Conservation (phyloP, 2,797 vertebrate genomes). For the Oreonectes daqikongensis region DNA sequence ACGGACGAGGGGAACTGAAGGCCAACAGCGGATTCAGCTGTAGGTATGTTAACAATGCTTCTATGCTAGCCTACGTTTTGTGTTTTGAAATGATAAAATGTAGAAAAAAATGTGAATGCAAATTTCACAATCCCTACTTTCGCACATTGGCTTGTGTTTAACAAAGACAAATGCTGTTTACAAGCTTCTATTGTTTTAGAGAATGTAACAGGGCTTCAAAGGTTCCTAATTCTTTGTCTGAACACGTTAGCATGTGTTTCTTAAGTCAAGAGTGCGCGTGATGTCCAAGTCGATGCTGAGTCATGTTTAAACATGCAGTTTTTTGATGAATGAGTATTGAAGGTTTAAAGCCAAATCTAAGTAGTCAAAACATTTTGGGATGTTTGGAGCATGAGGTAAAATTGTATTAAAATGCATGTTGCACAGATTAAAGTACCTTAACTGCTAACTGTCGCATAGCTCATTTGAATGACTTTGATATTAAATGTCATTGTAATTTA, state of each 20-base stretch:
- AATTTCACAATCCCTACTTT: constrained; percentile 1
- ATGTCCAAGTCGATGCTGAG: not conserved
- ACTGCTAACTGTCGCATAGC: not conserved
- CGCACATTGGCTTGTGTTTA: constrained; percentile 19
- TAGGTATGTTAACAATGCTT: constrained; percentile 69
- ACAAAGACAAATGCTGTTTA: constrained; percentile 40
- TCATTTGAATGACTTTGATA: not conserved
- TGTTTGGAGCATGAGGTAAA: constrained; percentile 13
- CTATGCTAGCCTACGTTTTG: constrained; percentile 22
- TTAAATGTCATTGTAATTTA: too few species aligned
- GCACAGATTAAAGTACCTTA: not conserved
- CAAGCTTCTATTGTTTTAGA: constrained; percentile 32
- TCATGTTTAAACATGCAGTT: constrained; percentile 30
- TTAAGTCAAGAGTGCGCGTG: not conserved
- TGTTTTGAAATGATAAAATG: constrained; percentile 34
- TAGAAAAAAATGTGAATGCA: not conserved
- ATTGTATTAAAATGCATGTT: not conserved
- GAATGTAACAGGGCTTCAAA: constrained; percentile 5
- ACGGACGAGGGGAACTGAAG: constrained; percentile 60
- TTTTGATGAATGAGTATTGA: constrained; percentile 16
- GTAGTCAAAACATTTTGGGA: not conserved
- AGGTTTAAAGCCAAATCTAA: not conserved
- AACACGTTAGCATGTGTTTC: constrained; percentile 44
- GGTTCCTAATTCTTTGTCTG: not conserved
- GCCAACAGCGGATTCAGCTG: constrained; percentile 57